phyloP scores from a whole-genome alignment of 2,888 invertebrate genomes.

The Oasisia sp. region DNA sequence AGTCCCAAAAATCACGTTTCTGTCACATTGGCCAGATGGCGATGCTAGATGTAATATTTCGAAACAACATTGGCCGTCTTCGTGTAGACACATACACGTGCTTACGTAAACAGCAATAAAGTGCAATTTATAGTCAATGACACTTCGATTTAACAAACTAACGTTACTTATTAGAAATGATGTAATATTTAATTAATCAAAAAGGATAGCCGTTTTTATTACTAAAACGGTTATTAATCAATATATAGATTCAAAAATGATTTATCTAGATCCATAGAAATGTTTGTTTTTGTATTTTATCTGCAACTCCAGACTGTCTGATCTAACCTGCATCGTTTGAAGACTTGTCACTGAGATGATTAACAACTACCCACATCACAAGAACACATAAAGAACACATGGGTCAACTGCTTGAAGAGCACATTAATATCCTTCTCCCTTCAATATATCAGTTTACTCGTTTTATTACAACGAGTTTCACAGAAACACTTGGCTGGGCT shows the following conservation, averaged over 20 bases:
- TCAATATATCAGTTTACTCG: neutral
- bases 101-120: neutral
- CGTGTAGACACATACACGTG: neutral
- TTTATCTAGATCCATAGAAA: neutral
- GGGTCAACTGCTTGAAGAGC: neutral
- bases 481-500: neutral
- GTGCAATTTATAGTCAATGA: neutral
- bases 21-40: neutral
- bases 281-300: neutral
- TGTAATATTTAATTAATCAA: too few species aligned
- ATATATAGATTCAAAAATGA: neutral
- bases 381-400: neutral
- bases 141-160: neutral
- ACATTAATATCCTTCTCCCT: neutral
- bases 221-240: neutral
- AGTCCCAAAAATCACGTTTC: neutral
- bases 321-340: neutral
- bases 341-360: neutral
- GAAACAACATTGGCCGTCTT: neutral
- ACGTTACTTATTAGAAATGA: too few species aligned
- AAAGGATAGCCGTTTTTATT: neutral
- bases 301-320: neutral
- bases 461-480: neutral
- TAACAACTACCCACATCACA: neutral
- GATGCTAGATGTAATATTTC: neutral